phyloP scores from a whole-genome alignment of 30 jellyfish, hydroid and myxozoan genomes.

The Aurelia coerulea region DNA sequence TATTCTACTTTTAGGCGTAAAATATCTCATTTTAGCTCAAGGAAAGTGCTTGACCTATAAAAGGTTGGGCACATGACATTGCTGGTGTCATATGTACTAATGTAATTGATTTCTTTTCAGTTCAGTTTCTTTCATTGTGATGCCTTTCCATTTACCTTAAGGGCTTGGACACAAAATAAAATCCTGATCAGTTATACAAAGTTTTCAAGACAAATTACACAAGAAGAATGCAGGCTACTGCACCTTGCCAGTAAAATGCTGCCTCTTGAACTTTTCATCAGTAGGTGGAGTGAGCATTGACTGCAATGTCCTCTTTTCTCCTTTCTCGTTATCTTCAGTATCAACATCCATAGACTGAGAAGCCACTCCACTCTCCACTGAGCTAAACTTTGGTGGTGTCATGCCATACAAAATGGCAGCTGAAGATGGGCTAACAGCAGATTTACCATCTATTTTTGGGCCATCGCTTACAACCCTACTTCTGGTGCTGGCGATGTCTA shows the following conservation, averaged over 20 bases:
- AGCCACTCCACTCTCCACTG: constrained; percentile 81
- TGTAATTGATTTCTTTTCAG: too few relatives aligned
- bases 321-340: constrained; percentile 48
- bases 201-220: too few relatives aligned
- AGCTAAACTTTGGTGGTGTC: constrained; percentile 53
- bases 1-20: too few relatives aligned
- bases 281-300: constrained; percentile 79
- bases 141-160: too few relatives aligned
- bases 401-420: constrained; percentile 76
- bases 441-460: constrained; percentile 17
- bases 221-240: too few relatives aligned
- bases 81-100: too few relatives aligned
- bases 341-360: constrained; percentile 90
- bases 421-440: constrained; percentile 77
- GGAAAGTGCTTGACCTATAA: too few relatives aligned
- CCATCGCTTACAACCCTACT: constrained; percentile 20
- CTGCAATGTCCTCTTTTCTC: constrained; percentile 69
- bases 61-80: too few relatives aligned
- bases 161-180: too few relatives aligned
- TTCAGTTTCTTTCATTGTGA: too few relatives aligned
- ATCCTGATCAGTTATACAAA: too few relatives aligned
- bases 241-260: constrained; percentile 15
- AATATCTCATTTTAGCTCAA: too few relatives aligned
- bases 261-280: constrained; percentile 69
- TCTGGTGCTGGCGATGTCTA: constrained; percentile 10